Base-by-base conservation (phyloP, 2,888 invertebrate species). In the Zygogramma bicolorata region DNA sequence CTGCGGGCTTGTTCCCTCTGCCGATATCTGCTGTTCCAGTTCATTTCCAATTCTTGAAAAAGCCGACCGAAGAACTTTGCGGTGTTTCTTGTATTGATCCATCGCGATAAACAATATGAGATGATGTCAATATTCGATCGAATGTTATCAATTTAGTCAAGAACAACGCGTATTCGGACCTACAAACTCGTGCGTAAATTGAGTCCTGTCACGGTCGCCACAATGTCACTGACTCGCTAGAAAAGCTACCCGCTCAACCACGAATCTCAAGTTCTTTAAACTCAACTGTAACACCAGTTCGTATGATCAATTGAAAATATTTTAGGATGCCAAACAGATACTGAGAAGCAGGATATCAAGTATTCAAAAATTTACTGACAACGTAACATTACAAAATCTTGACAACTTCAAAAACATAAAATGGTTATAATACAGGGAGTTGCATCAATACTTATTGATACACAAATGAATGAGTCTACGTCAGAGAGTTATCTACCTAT, bases 21-120 rank as follows among this genome's bases (percentile, higher is more conserved):
- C 29, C 8, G 58, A 8, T 15, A 29, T 7, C 13, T 29, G 20
- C n/a, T 58, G 62, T 34, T 76, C 72, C n/a, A 67, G 29, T 10
- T 74, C 71, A n/a, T 68, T 71, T 1, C 65, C 65, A 22, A 20
- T n/a, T 31, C 25, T 67, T 18, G 62, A 63, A 58, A 71, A 67
- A 22, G 10, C 61, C 8, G 57, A 15, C 10, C 73, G 71, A 20
- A 75, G 57, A 31, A 65, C 69, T 42, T 22, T 65, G 13, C 73
- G 71, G 22, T 69, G 62, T 42, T 62, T 75, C 63, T 73, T 75
- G 38, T 62, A 66, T 13, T n/a, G 34, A n/a, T 75, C 38, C 38
- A 75, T 73, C 58, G 18, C 31, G 18, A 67, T 34, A 29, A 42
- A 46, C 10, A n/a, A n/a, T 4, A 20, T 13, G 10, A 18, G 15